Conservation (phyloP, 2,113 vertebrate species). For the Chaetura pelagica region DNA sequence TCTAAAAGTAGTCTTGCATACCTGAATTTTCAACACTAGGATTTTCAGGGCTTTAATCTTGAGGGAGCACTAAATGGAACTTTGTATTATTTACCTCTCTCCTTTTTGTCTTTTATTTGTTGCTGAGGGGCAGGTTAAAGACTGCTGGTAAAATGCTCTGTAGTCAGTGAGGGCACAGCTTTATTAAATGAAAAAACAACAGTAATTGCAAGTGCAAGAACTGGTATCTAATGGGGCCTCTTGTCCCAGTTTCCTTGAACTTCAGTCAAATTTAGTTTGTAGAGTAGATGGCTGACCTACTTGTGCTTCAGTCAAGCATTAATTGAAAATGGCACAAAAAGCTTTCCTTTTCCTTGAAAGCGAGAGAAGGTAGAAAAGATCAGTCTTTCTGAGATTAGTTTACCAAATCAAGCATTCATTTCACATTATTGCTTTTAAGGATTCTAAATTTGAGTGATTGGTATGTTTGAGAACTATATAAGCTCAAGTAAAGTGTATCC, state of each 20-base stretch:
- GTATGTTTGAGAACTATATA: neutral
- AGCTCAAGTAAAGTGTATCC: neutral
- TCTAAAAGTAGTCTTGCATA: neutral
- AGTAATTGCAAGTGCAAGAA: neutral
- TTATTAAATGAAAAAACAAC: neutral
- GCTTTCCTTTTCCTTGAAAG: slow-evolving; percentile 19
- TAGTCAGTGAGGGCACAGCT: neutral
- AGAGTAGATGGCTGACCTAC: slow-evolving; percentile 24
- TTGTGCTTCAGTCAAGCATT: slow-evolving; percentile 8
- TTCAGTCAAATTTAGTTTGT: neutral
- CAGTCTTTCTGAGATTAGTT: neutral
- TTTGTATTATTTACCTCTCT: neutral
- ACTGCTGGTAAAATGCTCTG: neutral
- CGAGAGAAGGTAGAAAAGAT: neutral
- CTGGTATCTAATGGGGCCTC: neutral
- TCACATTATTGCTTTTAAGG: neutral
- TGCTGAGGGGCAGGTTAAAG: neutral
- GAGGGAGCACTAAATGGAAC: neutral
- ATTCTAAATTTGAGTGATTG: neutral
- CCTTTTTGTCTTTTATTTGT: neutral
- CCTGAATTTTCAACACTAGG: neutral
- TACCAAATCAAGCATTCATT: neutral
- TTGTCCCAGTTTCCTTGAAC: slow-evolving; percentile 26
- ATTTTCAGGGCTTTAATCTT: neutral
- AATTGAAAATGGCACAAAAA: neutral